Evolutionary conservation across 1,140 invertebrate genomes (phyloP).

Genomic region (Drosophila obscura): DNA sequence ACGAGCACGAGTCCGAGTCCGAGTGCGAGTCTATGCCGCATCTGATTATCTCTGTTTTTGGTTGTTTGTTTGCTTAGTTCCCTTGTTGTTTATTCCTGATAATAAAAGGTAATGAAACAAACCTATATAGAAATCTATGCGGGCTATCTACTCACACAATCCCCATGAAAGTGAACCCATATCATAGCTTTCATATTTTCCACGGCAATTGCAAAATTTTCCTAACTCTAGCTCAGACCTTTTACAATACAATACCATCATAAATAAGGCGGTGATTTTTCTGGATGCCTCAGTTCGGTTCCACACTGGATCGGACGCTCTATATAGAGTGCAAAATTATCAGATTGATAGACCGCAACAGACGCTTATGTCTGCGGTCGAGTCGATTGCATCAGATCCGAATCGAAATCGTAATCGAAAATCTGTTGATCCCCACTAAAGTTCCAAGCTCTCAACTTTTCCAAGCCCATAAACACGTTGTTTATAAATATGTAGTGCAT

Average conservation of each 20-base stretch:
- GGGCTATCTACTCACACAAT: conserved; percentile 20
- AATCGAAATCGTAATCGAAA: conserved; percentile 26
- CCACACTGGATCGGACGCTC: conserved; percentile 10
- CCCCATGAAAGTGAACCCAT: conserved; percentile 7
- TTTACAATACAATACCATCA: conserved; percentile 56
- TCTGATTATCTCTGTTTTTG: conserved; percentile 65
- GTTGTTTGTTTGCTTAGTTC: conserved; percentile 69
- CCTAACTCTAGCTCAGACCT: conserved; percentile 18
- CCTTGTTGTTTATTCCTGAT: conserved; percentile 66
- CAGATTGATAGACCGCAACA: conserved; percentile 55
- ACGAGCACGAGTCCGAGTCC: neutral
- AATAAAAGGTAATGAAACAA: conserved; percentile 68
- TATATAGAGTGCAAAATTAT: conserved; percentile 32
- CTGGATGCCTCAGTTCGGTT: conserved; percentile 29
- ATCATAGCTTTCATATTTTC: neutral
- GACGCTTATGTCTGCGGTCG: conserved; percentile 55
- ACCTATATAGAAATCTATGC: conserved; percentile 30
- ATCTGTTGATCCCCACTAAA: conserved; percentile 24
- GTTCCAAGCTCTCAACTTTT: conserved; percentile 10
- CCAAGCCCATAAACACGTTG: conserved; percentile 45
- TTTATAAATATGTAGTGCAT: conserved; percentile 38
- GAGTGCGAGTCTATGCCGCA: conserved; percentile 52
- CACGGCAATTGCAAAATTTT: conserved; percentile 2
- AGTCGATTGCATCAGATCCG: conserved; percentile 62
- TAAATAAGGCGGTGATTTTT: conserved; percentile 44